phyloP scores from a whole-genome alignment of 1,140 invertebrate genomes.

The Mactra quadrangularis region DNA sequence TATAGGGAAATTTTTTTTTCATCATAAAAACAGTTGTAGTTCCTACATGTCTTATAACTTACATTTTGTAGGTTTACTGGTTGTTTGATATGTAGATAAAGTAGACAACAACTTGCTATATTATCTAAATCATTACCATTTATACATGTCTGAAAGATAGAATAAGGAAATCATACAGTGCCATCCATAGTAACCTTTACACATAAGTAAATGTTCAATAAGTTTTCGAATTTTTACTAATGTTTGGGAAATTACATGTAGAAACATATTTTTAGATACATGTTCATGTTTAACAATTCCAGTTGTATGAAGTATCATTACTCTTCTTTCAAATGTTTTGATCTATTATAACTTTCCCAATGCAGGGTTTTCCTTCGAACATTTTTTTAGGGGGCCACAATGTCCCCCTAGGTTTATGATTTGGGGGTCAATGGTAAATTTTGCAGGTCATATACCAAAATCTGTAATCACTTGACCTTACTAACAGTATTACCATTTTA shows the following conservation, averaged over 20 bases:
- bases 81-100: constrained; percentile 72
- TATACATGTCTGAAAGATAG: constrained; percentile 68
- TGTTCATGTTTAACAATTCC: no score
- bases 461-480: neutral
- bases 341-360: neutral
- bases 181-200: neutral
- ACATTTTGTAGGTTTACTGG: constrained; percentile 73
- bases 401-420: no score
- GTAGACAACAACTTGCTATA: constrained; percentile 66
- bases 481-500: neutral
- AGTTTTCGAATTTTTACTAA: no score
- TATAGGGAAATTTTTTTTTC: no score
- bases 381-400: neutral
- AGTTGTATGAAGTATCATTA: no score
- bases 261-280: neutral
- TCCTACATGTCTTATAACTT: no score
- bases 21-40: no score
- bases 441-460: no score
- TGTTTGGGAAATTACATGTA: neutral
- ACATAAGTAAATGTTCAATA: neutral
- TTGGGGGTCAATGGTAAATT: no score
- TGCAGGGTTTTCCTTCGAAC: neutral
- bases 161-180: neutral
- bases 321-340: no score
- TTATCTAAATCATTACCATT: constrained; percentile 66